These are phyloP conservation scores for Tupaia chinensis DNA, from an alignment of 2,113 vertebrate genomes.

Conservation along the genomic window DNA sequence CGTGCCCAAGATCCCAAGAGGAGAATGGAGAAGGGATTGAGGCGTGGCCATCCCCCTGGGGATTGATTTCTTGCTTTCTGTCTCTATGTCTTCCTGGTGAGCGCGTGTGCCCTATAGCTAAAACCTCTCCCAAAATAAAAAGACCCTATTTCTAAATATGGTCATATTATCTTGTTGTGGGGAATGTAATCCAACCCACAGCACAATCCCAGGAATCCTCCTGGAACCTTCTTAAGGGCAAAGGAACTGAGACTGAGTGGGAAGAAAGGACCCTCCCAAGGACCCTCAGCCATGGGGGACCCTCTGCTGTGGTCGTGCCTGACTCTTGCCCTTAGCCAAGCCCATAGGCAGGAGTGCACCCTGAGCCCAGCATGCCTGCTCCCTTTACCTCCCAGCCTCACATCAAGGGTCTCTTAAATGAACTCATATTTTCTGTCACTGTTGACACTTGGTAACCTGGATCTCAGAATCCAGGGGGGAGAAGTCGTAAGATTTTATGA, in stretches of 20 bases:
- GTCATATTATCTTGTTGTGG: rapidly evolving
- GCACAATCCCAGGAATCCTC: rapidly evolving
- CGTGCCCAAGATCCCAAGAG: too few species aligned
- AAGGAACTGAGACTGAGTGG: neutral
- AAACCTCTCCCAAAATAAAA: too few species aligned
- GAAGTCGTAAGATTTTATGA: neutral
- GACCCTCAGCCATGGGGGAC: too few species aligned
- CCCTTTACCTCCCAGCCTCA: too few species aligned
- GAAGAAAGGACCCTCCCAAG: neutral
- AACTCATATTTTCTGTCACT: rapidly evolving
- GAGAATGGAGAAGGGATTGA: too few species aligned
- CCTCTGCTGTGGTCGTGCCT: too few species aligned
- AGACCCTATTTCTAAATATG: neutral
- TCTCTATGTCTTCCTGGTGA: too few species aligned
- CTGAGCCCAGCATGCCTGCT: rapidly evolving
- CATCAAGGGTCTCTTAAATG: too few species aligned
- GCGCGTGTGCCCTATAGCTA: too few species aligned
- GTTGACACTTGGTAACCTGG: neutral
- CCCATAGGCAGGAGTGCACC: neutral
- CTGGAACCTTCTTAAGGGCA: rapidly evolving
- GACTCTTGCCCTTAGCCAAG: neutral
- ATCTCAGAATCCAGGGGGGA: neutral
- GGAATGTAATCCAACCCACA: too few species aligned
- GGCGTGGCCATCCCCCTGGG: too few species aligned
- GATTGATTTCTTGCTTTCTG: too few species aligned